Evolutionary conservation across 2,888 invertebrate species (phyloP), one percentile per base, ranked within the genome.

Genomic region (Chirona hameri): DNA sequence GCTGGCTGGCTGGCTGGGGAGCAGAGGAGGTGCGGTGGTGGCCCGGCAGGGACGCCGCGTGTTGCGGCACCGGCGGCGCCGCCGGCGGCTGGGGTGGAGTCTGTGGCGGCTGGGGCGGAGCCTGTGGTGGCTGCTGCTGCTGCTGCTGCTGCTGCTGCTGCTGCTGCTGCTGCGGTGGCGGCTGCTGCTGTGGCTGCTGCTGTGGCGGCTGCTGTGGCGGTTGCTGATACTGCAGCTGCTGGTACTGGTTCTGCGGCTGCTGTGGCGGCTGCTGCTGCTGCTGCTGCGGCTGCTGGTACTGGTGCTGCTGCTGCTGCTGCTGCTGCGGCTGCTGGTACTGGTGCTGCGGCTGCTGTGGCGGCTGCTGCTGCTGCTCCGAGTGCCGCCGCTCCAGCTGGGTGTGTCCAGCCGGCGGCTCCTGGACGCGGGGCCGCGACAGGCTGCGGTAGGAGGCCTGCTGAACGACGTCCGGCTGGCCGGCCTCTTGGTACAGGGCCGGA

Each of bases 21-120:
- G 91, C 91, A 21, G 91, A 90, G 10, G 90, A 91, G 82, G 91
- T 89, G 86, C 91, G 87, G 86, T 91, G 91, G 85, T 90, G 90
- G 81, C 89, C 88, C 90, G 82, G 90, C 90, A 5, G 90, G 90
- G 2, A 90, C 90, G 24, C 87, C 88, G 79, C 85, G 84, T 84
- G 86, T 84, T 84, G 86, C 85, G 83, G 85, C 84, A 81, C 86
- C 86, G 84, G 84, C 48, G 83, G 84, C 72, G 81, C n/a, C 79
- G 81, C 82, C 83, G 82, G 82, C 60, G 72, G 81, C 82, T 3
- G 46, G 39, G 46, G 79, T 55, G 81, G 29, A 31, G 60, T 65
- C 31, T 60, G 88, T 87, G 83, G 88, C 55, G 88, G 52, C 12
- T 85, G 85, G 79, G 85, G 86, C 76, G 85, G 85, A 82, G 84